A percentile compares a stretch with the other conserved stretches of the same genome.
Evolutionary conservation across 2,113 vertebrate genomes (phyloP).

Genomic region (Delphinus delphis): DNA sequence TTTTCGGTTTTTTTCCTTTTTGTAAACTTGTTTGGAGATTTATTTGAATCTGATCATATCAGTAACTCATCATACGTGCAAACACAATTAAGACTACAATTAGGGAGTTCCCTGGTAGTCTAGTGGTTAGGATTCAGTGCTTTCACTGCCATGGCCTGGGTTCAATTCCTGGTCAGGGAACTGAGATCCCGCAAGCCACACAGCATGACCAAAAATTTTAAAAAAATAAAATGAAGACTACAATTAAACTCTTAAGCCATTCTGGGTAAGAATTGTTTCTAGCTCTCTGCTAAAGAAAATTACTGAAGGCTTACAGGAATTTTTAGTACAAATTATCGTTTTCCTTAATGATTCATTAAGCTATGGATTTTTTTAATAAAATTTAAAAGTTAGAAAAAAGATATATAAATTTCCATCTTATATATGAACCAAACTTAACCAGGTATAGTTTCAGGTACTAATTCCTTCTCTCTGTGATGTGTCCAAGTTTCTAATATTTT

Average conservation of each 20-base stretch:
- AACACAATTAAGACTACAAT: conserved; percentile 1
- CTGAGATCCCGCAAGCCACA: neutral
- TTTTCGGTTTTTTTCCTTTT: conserved; percentile 75
- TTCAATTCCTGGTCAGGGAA: neutral
- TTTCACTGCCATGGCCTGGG: neutral
- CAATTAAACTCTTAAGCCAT: neutral
- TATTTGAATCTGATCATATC: conserved; percentile 53
- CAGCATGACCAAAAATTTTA: neutral
- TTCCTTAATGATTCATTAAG: neutral
- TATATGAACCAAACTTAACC: neutral
- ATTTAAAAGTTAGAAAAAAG: neutral
- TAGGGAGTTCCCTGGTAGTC: neutral
- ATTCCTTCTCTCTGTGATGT: neutral
- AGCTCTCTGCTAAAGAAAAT: neutral
- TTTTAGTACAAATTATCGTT: neutral
- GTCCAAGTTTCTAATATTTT: neutral
- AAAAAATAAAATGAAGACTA: neutral
- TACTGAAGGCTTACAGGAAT: neutral
- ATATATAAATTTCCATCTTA: neutral
- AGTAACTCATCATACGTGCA: neutral
- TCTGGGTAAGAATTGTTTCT: neutral
- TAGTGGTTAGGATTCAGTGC: neutral
- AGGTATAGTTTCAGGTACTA: neutral
- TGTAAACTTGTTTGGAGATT: conserved; percentile 66
- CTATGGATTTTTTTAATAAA: neutral